These are phyloP conservation scores for Dinomys branickii DNA, from an alignment of 2,113 vertebrate species.

Conservation along the genomic window DNA sequence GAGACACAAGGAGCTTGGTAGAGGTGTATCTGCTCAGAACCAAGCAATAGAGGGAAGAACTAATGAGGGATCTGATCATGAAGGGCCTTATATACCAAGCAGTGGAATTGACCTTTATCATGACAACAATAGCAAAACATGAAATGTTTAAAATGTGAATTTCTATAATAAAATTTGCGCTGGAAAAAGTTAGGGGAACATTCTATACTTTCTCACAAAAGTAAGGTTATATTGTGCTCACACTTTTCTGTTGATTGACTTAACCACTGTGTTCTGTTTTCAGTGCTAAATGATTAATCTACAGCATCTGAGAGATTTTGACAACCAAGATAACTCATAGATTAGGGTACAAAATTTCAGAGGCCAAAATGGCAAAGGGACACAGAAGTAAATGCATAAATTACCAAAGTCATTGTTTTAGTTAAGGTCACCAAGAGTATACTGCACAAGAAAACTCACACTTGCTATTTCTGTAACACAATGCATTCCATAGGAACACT, in stretches of 20 bases:
- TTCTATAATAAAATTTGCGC: background rate
- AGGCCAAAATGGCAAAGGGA: background rate
- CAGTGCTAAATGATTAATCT: background rate
- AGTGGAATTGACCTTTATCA: background rate
- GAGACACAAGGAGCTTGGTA: background rate
- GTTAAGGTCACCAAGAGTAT: background rate
- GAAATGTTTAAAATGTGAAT: background rate
- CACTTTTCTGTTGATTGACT: background rate
- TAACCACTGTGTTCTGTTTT: background rate
- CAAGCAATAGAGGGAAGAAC: background rate
- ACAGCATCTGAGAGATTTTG: background rate
- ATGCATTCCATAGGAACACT: background rate
- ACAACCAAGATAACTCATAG: constrained; percentile 14
- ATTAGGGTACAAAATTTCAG: background rate
- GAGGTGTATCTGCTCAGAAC: background rate
- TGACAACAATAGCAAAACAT: background rate
- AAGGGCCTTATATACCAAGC: background rate
- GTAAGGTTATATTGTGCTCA: background rate
- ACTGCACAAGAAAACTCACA: background rate
- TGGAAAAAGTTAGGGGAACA: background rate
- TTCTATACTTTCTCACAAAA: background rate
- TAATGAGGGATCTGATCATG: background rate
- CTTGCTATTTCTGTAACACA: background rate
- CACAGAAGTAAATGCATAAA: constrained; percentile 3
- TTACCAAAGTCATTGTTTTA: background rate